Base-by-base conservation (phyloP, 2,113 vertebrate species). In the Petromus typicus region DNA sequence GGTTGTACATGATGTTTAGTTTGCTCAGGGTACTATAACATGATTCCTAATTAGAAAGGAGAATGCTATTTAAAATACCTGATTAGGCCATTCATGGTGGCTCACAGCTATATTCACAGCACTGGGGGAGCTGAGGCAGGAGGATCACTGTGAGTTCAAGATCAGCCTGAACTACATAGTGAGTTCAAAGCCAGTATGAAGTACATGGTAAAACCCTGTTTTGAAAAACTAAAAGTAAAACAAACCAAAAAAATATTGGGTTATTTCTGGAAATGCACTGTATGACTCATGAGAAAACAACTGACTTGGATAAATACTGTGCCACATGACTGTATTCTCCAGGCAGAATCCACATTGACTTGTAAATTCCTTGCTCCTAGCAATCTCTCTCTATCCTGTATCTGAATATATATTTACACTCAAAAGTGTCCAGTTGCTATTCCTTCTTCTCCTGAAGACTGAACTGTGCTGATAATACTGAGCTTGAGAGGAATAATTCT, bases 301-400 rank as follows among this genome's bases (percentile, higher is more conserved):
- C 7, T 5, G 12, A 51, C 13, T 17, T 10, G 13, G 10, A 20
- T 2, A 45, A 40, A 32, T 5, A 0, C 9, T 14, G 10, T 30
- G 37, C 12, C 30, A 57, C 16, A 14, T 18, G 12, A 13, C 14
- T 14, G 5, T 12, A 59, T 48, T 48, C 64, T 64, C 37, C 56
- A 0, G 40, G 27, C n/a, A 64, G 18, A 32, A 18, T 18, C 57
- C 17, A 59, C 7, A 22, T 5, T 20, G 16, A 51, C 57, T 59
- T 20, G 57, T 59, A 59, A 59, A 18, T 59, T 22, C 57, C 57
- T 22, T 20, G 7, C 61, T 2, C 3, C 30, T 43, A 2, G 30
- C 8, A 5, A 3, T 32, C 23, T 22, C 48, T 11, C 6, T 22
- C 14, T 56, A 4, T 0, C 27, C 66, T 81, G 10, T 23, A n/a